These are phyloP conservation scores for Daubentonia madagascariensis DNA, from an alignment of 2,113 vertebrate species.

Conservation along the genomic window DNA sequence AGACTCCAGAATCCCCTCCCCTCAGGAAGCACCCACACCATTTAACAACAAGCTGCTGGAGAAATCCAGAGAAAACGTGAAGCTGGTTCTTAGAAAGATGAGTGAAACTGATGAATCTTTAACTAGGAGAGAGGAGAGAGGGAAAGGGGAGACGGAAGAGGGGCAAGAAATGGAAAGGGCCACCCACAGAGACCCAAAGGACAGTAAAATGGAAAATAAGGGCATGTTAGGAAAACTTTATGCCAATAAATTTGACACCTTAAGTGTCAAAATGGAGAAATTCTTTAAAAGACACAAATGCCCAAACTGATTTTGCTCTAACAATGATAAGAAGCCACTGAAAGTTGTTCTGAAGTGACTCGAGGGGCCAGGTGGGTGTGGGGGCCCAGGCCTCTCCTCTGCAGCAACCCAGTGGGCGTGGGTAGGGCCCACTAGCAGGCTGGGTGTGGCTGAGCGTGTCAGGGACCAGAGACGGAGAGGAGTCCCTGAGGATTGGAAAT, in stretches of 20 bases:
- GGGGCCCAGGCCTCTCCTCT: neutral
- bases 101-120: neutral
- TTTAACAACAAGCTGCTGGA: neutral
- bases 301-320: neutral
- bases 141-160: no score
- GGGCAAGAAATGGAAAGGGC: neutral
- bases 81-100: neutral
- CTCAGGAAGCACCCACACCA: neutral
- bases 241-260: neutral
- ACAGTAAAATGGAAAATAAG: neutral
- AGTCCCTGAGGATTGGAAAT: neutral
- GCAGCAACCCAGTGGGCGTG: neutral
- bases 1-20: accelerated
- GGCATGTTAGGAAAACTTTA: neutral
- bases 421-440: neutral
- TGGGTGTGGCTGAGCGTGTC: neutral
- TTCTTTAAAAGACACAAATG: neutral
- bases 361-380: neutral
- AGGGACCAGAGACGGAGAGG: neutral
- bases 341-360: neutral
- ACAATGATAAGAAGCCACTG: neutral
- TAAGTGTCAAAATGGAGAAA: neutral
- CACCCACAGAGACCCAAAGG: neutral
- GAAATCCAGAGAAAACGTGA: neutral
- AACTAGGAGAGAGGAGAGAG: neutral